These are phyloP conservation scores for Leucoraja ocellata DNA, from an alignment of 2,797 vertebrate genomes.

Conservation along the genomic window DNA sequence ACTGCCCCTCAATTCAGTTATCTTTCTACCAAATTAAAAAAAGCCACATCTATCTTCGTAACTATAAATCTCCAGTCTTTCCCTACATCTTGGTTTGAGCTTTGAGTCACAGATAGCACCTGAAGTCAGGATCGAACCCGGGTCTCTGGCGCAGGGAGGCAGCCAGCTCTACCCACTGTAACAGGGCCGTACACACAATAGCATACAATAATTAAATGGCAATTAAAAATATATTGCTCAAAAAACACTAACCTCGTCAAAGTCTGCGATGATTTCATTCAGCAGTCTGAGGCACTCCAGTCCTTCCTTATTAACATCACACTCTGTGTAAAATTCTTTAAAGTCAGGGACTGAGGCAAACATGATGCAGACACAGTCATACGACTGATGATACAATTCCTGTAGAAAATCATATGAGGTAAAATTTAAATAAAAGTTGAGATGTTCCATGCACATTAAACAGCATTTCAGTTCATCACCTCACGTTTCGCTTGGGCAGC, in stretches of 20 bases:
- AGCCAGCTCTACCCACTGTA: neutral
- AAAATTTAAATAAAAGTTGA: neutral
- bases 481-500: too few relatives aligned
- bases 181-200: neutral
- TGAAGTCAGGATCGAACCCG: too few relatives aligned
- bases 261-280: constrained; percentile 96
- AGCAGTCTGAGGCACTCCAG: constrained; percentile 89
- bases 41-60: too few relatives aligned
- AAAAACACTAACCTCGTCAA: constrained; percentile 76
- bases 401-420: constrained; percentile 46
- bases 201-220: neutral
- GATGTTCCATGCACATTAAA: neutral
- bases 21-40: too few relatives aligned
- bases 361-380: constrained; percentile 97
- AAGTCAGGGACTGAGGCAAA: constrained; percentile 96
- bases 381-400: constrained; percentile 98
- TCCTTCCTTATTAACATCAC: constrained; percentile 96
- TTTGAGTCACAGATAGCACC: too few relatives aligned
- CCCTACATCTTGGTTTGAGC: too few relatives aligned
- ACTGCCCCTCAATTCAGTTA: too few relatives aligned
- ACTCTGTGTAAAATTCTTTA: constrained; percentile 97
- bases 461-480: neutral
- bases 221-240: neutral
- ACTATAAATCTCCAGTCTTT: too few relatives aligned
- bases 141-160: too few relatives aligned